phyloP scores from a whole-genome alignment of 2,113 vertebrate genomes.

The Acrocephalus kingi region DNA sequence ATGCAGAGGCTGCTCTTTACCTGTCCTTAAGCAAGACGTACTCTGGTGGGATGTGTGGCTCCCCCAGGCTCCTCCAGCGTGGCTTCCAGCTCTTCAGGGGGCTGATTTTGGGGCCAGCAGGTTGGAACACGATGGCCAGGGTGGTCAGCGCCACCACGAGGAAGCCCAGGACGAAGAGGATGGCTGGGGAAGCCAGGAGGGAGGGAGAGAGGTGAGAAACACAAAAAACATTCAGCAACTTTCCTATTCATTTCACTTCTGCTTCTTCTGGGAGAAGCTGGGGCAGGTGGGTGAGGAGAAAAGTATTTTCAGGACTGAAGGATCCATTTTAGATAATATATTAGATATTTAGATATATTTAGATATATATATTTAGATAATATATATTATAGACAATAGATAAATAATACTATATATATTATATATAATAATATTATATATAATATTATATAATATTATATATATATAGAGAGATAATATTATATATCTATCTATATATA shows the following conservation, averaged over 20 bases:
- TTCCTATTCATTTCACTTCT: not conserved
- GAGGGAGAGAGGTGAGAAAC: not conserved
- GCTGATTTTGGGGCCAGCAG: slow-evolving; percentile 56
- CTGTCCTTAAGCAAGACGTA: slow-evolving; percentile 75
- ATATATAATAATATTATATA: no score
- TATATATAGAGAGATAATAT: no score
- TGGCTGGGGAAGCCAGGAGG: slow-evolving; percentile 28
- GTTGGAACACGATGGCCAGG: slow-evolving; percentile 80
- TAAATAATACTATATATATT: no score
- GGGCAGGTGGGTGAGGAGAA: not conserved
- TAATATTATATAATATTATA: no score
- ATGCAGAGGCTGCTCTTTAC: not conserved
- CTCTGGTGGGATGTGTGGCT: slow-evolving; percentile 74
- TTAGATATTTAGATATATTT: no score
- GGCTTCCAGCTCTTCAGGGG: slow-evolving; percentile 78
- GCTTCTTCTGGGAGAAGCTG: not conserved
- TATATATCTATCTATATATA: no score
- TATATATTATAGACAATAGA: no score
- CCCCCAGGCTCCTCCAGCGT: slow-evolving; percentile 86
- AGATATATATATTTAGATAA: no score
- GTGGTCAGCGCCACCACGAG: slow-evolving; percentile 73
- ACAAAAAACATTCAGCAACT: not conserved
- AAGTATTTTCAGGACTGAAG: not conserved
- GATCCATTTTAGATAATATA: not conserved
- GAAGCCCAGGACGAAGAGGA: slow-evolving; percentile 78